Percentiles rank a stretch among this genome's conserved stretches.
Evolutionary conservation across 1,140 invertebrate species (phyloP).

Genomic region (Aphelenchoides fujianensis): DNA sequence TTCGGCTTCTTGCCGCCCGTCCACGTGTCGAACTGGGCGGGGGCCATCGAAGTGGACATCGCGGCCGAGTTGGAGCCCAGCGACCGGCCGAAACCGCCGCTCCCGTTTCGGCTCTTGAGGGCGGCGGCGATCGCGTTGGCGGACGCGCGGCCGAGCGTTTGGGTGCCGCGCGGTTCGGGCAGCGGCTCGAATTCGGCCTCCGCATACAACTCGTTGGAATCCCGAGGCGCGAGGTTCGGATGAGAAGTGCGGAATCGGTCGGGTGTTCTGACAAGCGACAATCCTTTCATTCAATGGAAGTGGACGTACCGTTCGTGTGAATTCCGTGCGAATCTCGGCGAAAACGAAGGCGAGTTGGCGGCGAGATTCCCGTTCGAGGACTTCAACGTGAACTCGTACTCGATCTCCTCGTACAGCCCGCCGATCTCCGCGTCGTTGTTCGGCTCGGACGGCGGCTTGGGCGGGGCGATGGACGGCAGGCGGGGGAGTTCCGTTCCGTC

Average conservation of each 20-base stretch:
- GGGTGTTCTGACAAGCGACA: not conserved
- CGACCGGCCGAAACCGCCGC: not conserved
- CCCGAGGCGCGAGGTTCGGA: conserved; percentile 15
- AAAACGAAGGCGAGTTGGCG: conserved; percentile 14
- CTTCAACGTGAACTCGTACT: conserved; percentile 20
- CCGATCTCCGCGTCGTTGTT: not conserved
- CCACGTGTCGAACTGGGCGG: conserved; percentile 1
- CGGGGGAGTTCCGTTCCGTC: conserved; percentile 4
- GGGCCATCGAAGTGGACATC: conserved; percentile 8
- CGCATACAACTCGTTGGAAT: conserved; percentile 6
- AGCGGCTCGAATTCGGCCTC: not conserved
- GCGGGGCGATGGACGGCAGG: conserved; percentile 24
- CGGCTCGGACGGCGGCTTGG: conserved; percentile 27
- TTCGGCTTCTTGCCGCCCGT: conserved; percentile 2
- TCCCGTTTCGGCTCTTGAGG: not conserved
- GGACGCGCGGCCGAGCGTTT: conserved; percentile 3
- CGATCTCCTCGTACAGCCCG: conserved; percentile 30
- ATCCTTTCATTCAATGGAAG: not conserved
- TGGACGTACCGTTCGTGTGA: not conserved
- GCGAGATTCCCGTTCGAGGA: not conserved
- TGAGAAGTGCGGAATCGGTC: not conserved
- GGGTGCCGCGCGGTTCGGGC: conserved; percentile 4
- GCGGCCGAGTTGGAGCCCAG: not conserved
- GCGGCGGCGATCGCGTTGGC: not conserved
- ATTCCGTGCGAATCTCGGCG: conserved; percentile 20